Percentiles rank a stretch among this genome's conserved stretches.
phyloP scores from a whole-genome alignment of 2,113 vertebrate genomes.

The Coracopsis vasa region DNA sequence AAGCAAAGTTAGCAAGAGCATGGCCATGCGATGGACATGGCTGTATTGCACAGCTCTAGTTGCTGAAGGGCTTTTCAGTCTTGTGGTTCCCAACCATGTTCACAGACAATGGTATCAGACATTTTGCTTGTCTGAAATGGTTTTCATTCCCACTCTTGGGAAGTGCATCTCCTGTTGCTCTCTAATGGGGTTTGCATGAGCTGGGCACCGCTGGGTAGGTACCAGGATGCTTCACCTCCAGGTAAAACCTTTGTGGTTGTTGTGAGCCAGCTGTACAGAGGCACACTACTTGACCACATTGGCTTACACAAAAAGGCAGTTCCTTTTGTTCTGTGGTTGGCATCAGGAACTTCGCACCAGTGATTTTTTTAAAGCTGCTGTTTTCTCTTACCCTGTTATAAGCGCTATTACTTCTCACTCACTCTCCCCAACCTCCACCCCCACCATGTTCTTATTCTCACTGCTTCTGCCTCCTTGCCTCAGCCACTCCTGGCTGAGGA shows the following conservation, averaged over 20 bases:
- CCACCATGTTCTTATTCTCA: background rate
- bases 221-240: background rate
- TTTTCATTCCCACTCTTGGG: background rate
- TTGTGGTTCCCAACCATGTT: fast-evolving
- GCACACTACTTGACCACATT: background rate
- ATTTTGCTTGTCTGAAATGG: background rate
- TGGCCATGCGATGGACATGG: fast-evolving
- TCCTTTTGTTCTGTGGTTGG: constrained; percentile 1
- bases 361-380: background rate
- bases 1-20: background rate
- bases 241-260: background rate
- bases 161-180: background rate
- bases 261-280: background rate
- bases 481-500: background rate
- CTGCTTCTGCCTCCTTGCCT: background rate
- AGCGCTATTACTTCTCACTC: background rate
- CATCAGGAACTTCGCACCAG: constrained; percentile 1
- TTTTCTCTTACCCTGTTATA: background rate
- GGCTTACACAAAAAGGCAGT: background rate
- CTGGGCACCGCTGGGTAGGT: background rate
- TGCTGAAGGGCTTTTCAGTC: background rate
- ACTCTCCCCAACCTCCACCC: background rate
- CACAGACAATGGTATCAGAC: background rate
- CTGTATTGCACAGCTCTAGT: background rate
- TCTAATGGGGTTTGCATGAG: background rate